Evolutionary conservation across 2,888 invertebrate species (phyloP).

Genomic region (Platycheirus rosarum): DNA sequence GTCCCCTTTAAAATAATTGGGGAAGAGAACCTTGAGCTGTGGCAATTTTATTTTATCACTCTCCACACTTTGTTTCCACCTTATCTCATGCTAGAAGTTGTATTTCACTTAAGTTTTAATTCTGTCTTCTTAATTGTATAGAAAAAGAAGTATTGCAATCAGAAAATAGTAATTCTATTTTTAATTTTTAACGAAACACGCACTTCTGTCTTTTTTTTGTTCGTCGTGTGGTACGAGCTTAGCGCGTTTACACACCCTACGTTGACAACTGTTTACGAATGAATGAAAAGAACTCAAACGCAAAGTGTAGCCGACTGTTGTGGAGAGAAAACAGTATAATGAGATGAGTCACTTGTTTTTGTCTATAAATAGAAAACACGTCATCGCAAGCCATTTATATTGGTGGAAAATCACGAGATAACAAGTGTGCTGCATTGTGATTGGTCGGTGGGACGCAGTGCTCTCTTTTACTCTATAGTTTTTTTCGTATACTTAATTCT

Average conservation of each 20-base stretch:
- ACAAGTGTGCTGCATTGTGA: slow-evolving; percentile 9
- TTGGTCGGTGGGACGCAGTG: slow-evolving; percentile 33
- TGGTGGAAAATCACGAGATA: slow-evolving; percentile 69
- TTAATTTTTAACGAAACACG: slow-evolving; percentile 3
- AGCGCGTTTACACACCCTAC: slow-evolving; percentile 46
- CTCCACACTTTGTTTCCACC: slow-evolving; percentile 37
- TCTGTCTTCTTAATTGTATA: neutral
- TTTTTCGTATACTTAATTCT: neutral
- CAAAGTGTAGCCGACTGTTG: slow-evolving; percentile 46
- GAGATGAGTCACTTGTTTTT: slow-evolving; percentile 62
- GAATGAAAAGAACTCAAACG: slow-evolving; percentile 56
- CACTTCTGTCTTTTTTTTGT: slow-evolving; percentile 9
- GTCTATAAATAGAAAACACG: slow-evolving; percentile 70
- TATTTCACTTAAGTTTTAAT: neutral
- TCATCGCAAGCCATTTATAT: slow-evolving; percentile 56
- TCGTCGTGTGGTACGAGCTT: slow-evolving; percentile 23
- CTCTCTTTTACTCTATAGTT: slow-evolving; percentile 43
- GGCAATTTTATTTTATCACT: slow-evolving; percentile 44
- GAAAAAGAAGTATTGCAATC: neutral
- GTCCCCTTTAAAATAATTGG: slow-evolving; percentile 1
- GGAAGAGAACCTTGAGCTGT: slow-evolving; percentile 67
- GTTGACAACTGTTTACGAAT: slow-evolving; percentile 65
- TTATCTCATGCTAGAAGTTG: slow-evolving; percentile 6
- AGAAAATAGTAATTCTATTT: slow-evolving; percentile 5
- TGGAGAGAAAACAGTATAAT: slow-evolving; percentile 57